phyloP scores from a whole-genome alignment of 2,797 vertebrate species.

The Molossus alvarezi region DNA sequence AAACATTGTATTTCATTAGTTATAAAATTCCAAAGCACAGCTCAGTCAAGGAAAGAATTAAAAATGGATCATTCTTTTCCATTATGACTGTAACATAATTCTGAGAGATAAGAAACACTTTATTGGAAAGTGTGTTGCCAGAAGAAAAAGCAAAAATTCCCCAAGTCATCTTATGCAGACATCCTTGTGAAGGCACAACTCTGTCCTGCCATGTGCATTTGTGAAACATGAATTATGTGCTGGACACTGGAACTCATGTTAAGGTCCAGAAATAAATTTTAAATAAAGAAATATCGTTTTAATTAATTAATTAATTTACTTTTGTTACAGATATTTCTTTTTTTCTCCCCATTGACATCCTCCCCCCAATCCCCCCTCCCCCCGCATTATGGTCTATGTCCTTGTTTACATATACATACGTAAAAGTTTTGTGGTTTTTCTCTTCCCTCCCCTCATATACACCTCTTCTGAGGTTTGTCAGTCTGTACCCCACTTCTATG shows the following conservation, averaged over 20 bases:
- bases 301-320: too few species aligned
- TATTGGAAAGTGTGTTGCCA: constrained; percentile 11
- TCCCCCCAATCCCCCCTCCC: too few species aligned
- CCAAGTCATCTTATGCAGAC: background rate
- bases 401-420: too few species aligned
- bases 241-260: background rate
- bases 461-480: too few species aligned
- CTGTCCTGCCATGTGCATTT: background rate
- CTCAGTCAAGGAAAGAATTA: constrained; percentile 53
- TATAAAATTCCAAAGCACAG: constrained; percentile 55
- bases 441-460: too few species aligned
- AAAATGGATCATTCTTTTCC: constrained; percentile 32
- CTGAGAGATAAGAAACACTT: constrained; percentile 65
- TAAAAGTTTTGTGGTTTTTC: too few species aligned
- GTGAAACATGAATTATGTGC: background rate
- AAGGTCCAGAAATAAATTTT: background rate
- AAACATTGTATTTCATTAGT: constrained; percentile 55
- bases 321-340: too few species aligned
- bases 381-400: too few species aligned
- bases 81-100: constrained; percentile 58
- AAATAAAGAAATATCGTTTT: background rate
- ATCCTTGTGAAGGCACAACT: background rate
- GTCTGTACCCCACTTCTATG: too few species aligned
- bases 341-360: too few species aligned
- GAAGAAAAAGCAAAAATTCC: constrained; percentile 30